phyloP scores from a whole-genome alignment of 2,113 vertebrate species.

The Thamnophis sirtalis region DNA sequence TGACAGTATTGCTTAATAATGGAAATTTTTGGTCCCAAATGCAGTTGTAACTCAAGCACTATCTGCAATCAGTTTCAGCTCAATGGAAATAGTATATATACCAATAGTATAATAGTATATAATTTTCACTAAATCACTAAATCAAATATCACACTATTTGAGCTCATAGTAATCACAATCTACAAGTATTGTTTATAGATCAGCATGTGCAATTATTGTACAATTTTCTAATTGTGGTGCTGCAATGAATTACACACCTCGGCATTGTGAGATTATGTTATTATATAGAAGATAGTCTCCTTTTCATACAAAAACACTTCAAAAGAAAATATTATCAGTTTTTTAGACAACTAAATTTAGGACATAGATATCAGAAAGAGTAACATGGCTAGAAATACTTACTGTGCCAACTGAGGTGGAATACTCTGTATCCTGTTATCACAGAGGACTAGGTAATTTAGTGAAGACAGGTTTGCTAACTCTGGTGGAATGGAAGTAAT shows the following conservation, averaged over 20 bases:
- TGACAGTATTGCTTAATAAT: background rate
- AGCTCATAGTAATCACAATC: background rate
- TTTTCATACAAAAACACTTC: background rate
- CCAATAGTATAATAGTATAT: background rate
- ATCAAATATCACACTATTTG: background rate
- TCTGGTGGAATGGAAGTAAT: conserved; percentile 92
- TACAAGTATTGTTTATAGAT: background rate
- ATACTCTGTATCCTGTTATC: conserved; percentile 98
- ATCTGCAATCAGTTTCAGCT: background rate
- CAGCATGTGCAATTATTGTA: background rate
- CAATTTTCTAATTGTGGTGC: background rate
- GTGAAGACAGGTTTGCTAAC: conserved; percentile 86
- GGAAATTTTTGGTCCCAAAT: background rate
- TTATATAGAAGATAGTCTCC: background rate
- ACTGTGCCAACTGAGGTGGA: conserved; percentile 95
- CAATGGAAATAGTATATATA: background rate
- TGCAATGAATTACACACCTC: background rate
- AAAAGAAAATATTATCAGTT: background rate
- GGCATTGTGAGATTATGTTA: background rate
- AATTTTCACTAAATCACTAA: background rate
- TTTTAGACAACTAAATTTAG: background rate
- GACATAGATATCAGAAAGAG: conserved; percentile 9
- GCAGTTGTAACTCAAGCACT: background rate
- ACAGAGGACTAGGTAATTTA: conserved; percentile 92
- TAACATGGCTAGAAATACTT: conserved; percentile 56